phyloP scores from a whole-genome alignment of 2,888 invertebrate genomes.

The Brassicogethes aeneus region DNA sequence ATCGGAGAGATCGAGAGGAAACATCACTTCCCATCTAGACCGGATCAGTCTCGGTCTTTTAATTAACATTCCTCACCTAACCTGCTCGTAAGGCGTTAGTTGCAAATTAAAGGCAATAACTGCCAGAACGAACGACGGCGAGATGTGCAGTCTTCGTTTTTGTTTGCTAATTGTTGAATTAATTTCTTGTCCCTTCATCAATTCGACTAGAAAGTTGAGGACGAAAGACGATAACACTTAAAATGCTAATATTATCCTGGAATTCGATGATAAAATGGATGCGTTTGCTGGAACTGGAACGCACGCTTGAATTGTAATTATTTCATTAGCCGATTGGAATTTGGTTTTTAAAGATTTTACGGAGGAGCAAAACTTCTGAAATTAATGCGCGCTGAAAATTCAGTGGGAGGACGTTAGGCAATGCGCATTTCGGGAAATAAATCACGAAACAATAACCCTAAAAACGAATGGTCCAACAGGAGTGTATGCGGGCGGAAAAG shows the following conservation, averaged over 20 bases:
- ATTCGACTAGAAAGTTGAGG: conserved; percentile 16
- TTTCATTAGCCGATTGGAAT: too few relatives aligned
- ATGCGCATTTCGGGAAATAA: conserved; percentile 16
- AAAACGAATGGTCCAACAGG: conserved; percentile 29
- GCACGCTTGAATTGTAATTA: too few relatives aligned
- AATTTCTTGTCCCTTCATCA: conserved; percentile 37
- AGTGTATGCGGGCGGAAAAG: conserved; percentile 23
- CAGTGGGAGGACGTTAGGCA: neutral
- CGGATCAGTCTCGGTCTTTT: conserved; percentile 33
- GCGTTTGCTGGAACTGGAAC: too few relatives aligned
- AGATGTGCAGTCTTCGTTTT: conserved; percentile 36
- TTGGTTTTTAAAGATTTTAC: too few relatives aligned
- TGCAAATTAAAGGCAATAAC: conserved; percentile 43
- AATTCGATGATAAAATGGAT: too few relatives aligned
- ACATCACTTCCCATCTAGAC: conserved; percentile 21
- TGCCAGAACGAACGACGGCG: conserved; percentile 37
- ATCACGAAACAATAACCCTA: conserved; percentile 31
- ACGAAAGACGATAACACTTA: neutral
- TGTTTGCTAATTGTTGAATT: conserved; percentile 42
- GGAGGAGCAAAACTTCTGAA: too few relatives aligned
- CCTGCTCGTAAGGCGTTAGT: conserved; percentile 35
- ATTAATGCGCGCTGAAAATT: too few relatives aligned
- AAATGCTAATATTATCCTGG: neutral
- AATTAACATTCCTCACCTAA: conserved; percentile 43
- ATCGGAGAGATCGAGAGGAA: conserved; percentile 24